Percentiles rank a stretch among this genome's conserved stretches.
These are phyloP conservation scores for Poecilia velifera DNA, from an alignment of 2,797 vertebrate genomes.

Conservation along the genomic window DNA sequence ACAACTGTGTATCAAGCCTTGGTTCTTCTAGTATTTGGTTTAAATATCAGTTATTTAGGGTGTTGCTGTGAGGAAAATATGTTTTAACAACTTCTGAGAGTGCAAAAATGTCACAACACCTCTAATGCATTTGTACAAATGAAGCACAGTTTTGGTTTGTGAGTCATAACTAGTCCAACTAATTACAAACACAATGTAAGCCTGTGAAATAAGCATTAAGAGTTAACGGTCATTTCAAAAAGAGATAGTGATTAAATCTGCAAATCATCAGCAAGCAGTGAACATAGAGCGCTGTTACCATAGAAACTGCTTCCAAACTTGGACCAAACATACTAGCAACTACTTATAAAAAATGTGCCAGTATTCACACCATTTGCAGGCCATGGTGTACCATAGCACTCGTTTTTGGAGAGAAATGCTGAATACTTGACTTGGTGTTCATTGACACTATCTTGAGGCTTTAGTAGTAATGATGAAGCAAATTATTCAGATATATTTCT, in stretches of 20 bases:
- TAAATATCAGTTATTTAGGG: slow-evolving; percentile 57
- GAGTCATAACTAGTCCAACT: background rate
- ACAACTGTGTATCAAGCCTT: slow-evolving; percentile 51
- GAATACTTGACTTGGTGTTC: slow-evolving; percentile 65
- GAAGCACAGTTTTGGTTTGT: background rate
- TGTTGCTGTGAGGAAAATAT: slow-evolving; percentile 70
- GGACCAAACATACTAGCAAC: slow-evolving; percentile 73
- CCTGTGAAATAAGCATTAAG: background rate
- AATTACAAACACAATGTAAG: background rate
- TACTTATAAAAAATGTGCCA: slow-evolving; percentile 79
- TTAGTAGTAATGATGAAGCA: slow-evolving; percentile 50
- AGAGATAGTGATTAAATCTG: slow-evolving; percentile 50
- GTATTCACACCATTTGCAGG: slow-evolving; percentile 78
- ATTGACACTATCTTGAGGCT: slow-evolving; percentile 49
- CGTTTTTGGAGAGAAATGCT: slow-evolving; percentile 57
- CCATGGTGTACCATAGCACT: slow-evolving; percentile 74
- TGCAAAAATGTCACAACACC: background rate
- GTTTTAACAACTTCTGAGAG: slow-evolving; percentile 44
- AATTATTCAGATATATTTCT: slow-evolving; percentile 56
- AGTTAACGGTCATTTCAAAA: background rate
- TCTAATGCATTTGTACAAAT: background rate
- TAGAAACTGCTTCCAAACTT: slow-evolving; percentile 83
- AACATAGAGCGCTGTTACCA: slow-evolving; percentile 75
- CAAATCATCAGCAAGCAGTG: slow-evolving; percentile 62
- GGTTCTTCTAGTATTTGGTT: slow-evolving; percentile 49